Base-by-base conservation (phyloP, 2,797 vertebrate species). In the Poeciliopsis presidionis region DNA sequence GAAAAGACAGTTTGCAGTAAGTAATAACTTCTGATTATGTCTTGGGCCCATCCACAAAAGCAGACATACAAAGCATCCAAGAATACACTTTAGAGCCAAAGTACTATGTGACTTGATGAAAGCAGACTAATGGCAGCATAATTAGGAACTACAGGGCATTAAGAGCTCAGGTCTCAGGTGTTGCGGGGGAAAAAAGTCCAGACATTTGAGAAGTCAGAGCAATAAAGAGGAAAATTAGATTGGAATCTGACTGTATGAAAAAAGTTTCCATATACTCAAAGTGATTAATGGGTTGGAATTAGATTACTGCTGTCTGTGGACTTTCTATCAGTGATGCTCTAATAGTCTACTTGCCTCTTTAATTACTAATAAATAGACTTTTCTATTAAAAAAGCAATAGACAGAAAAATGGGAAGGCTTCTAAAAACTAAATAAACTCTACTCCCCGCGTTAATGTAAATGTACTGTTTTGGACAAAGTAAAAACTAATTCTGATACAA, bases 211-310 rank as follows among this genome's bases (percentile, higher is more conserved):
- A 80, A 86, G 70, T 81, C 77, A 80, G 86, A 87, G 81, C 82
- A 91, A 86, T 59, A 81, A 72, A 86, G 78, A 90, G 72, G 78
- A 75, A 89, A 90, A 90, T 92, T 88, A 89, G 77, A 87, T 63
- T 72, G 76, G 75, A 87, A 78, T 45, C 83, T 81, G 87, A 88
- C 83, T 55, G 80, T 87, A 78, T 61, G 79, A 84, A 78, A 57
- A 82, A 49, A 55, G 82, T 1, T 7, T 87, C 76, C 72, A 80
- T 76, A 83, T 72, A 73, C 75, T 77, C 57, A 67, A n/a, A 57
- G 71, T 89, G 84, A 91, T 86, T 90, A 89, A 92, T 89, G 84
- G 61, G 70, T 75, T 80, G 22, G 79, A 88, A 88, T 90, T 81
- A 43, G 82, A 88, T 89, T 85, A 85, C 67, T 79, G 72, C 77